Evolutionary conservation across 2,797 vertebrate species (phyloP).

Genomic region (Glossophaga mutica): DNA sequence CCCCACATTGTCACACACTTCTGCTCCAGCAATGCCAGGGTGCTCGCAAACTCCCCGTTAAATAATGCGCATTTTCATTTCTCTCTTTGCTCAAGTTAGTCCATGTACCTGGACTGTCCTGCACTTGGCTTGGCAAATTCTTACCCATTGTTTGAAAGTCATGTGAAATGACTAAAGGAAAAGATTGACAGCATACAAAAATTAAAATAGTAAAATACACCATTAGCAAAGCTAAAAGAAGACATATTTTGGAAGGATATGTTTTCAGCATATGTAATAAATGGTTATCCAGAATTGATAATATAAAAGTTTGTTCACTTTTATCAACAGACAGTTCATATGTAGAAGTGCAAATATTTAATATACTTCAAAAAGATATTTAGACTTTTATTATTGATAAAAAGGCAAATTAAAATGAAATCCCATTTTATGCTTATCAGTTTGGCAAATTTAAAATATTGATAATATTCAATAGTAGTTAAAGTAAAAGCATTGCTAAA

Average conservation of each 20-base stretch:
- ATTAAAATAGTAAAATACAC: background rate
- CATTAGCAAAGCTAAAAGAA: background rate
- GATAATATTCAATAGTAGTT: background rate
- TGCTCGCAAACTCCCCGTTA: accelerated
- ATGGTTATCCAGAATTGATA: background rate
- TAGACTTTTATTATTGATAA: background rate
- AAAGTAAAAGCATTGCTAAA: background rate
- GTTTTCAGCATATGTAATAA: background rate
- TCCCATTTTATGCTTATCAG: background rate
- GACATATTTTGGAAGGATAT: background rate
- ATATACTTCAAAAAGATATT: background rate
- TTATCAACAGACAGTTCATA: background rate
- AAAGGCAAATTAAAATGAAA: background rate
- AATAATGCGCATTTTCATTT: background rate
- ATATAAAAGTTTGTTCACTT: background rate
- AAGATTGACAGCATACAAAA: background rate
- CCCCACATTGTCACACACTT: too few relatives aligned
- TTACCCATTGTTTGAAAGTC: slow-evolving; percentile 17
- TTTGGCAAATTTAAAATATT: background rate
- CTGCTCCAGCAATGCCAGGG: background rate
- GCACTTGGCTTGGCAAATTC: background rate
- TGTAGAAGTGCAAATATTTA: background rate
- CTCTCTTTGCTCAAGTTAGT: background rate
- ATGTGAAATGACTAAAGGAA: background rate
- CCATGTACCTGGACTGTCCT: background rate